phyloP scores from a whole-genome alignment of 1,140 invertebrate genomes.

The Cherax destructor region DNA sequence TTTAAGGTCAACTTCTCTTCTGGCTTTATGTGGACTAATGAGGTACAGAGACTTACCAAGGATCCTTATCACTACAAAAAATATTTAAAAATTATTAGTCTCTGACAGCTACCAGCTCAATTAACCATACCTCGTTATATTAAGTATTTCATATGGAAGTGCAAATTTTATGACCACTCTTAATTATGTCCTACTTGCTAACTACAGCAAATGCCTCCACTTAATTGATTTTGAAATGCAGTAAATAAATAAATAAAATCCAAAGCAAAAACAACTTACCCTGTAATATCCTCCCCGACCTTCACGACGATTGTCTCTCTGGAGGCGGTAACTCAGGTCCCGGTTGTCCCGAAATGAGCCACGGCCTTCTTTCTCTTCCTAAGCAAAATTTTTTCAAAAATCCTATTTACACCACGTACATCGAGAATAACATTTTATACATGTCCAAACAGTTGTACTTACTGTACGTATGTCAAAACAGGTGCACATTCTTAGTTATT shows the following conservation, averaged over 20 bases:
- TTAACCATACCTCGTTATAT: not conserved
- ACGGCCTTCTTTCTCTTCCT: slow-evolving; percentile 42
- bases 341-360: slow-evolving; percentile 44
- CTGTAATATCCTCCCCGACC: slow-evolving; percentile 53
- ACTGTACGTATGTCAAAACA: no score
- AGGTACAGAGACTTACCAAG: not conserved
- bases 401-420: no score
- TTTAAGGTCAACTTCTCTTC: slow-evolving; percentile 18
- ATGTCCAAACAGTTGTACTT: no score
- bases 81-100: not conserved
- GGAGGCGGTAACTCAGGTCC: not conserved
- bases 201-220: not conserved
- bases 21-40: not conserved
- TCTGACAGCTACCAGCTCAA: not conserved
- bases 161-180: not conserved
- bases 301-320: slow-evolving; percentile 30
- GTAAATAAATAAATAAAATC: not conserved
- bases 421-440: no score
- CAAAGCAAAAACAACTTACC: slow-evolving; percentile 8
- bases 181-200: not conserved
- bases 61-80: not conserved
- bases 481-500: no score
- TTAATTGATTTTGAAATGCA: not conserved
- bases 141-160: not conserved
- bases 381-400: not conserved